Evolutionary conservation across 2,888 invertebrate genomes (phyloP), one percentile per base, ranked within the genome.

Genomic region (Dasysyrphus albostriatus): DNA sequence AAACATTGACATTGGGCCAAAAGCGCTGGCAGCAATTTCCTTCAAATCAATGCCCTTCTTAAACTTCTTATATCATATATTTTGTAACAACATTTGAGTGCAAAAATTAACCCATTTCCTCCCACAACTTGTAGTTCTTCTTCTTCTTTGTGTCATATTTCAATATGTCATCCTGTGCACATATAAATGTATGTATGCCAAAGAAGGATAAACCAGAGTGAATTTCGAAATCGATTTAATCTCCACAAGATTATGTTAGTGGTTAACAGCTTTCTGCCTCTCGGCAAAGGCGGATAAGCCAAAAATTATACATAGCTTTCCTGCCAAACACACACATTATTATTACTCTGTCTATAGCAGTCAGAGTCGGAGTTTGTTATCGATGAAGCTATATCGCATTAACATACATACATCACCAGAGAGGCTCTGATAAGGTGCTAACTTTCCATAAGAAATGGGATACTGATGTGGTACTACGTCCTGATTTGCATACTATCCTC

Each of bases 311-410:
- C 72, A 61, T 54, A 51, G 61, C 70, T 51, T 65, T 59, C 44
- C 67, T 56, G 39, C 65, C 67, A 76, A 79, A 42, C 67, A 56
- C 56, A 39, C 24, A 24, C 24, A 24, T 24, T 24, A 24, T 24
- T 76, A 76, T 80, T 83, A 67, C 76, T 77, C 81, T 73, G 24
- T 69, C 81, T 73, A 16, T 69, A 7, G 69, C 73, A 73, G 32
- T 47, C 44, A n/a, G 51, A 29, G 59, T 29, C 29, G 9, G 29
- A 29, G 19, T 24, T 29, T 58, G 42, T 73, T 81, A 81, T 85
- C 67, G 69, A 32, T 47, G 77, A 24, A 81, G 81, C 54, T 69
- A 77, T 82, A 77, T 82, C 70, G 47, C 77, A 82, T 85, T 85
- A 82, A 56, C 74, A 78, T 82, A 56, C 74, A 78, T 82, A 70